Evolutionary conservation across 92 coral and sea anemone species (phyloP).

Genomic region (Metridium senile): DNA sequence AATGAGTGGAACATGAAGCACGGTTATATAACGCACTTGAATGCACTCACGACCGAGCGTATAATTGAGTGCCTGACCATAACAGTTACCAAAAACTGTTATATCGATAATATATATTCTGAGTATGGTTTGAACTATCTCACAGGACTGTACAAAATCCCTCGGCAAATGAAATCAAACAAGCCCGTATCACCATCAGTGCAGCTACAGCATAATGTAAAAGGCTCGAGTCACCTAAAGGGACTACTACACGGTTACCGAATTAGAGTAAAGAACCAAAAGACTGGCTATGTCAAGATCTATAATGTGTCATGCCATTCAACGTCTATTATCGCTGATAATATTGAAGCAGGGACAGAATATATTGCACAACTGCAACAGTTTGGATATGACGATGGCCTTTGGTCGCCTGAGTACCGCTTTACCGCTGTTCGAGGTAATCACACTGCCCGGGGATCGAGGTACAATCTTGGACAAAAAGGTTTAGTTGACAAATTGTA

Average conservation of each 20-base stretch:
- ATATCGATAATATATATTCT: no score
- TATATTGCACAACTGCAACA: slow-evolving; percentile 3
- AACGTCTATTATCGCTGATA: neutral
- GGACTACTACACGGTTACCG: neutral
- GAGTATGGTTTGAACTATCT: no score
- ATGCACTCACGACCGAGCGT: no score
- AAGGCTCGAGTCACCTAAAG: neutral
- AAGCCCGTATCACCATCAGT: neutral
- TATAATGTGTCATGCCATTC: neutral
- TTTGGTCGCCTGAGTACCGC: neutral
- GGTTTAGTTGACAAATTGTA: no score
- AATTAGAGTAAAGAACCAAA: neutral
- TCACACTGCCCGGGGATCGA: neutral
- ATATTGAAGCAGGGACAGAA: neutral
- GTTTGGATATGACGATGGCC: slow-evolving; percentile 9
- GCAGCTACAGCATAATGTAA: neutral
- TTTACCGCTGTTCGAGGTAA: slow-evolving; percentile 7
- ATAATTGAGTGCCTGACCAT: no score
- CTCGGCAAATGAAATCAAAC: neutral
- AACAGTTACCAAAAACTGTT: no score
- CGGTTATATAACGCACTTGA: no score
- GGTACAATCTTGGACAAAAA: neutral
- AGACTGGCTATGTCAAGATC: neutral
- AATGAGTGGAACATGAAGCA: no score
- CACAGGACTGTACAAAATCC: neutral